phyloP scores from a whole-genome alignment of 2,888 invertebrate genomes.

The Mimachlamys varia region DNA sequence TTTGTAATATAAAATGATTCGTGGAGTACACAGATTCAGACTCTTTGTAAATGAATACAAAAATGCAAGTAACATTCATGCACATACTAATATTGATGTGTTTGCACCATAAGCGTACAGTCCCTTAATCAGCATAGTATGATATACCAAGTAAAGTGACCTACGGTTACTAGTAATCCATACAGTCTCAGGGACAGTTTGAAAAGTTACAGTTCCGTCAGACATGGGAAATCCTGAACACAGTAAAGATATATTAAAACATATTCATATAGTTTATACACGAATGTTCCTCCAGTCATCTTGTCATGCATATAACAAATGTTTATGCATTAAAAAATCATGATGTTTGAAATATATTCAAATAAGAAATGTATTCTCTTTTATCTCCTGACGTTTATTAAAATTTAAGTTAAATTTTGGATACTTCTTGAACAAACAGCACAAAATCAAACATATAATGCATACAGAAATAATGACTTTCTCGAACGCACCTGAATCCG shows the following conservation, averaged over 20 bases:
- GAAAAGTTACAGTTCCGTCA: neutral
- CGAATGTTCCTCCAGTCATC: no score
- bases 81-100: neutral
- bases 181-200: neutral
- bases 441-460: neutral
- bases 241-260: neutral
- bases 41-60: no score
- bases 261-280: neutral
- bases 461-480: neutral
- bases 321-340: no score
- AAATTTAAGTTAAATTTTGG: no score
- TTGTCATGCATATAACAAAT: no score
- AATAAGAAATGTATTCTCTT: no score
- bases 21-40: neutral
- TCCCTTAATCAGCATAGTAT: neutral
- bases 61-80: neutral
- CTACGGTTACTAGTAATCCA: neutral
- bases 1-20: neutral
- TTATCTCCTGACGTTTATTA: no score
- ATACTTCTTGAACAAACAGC: no score
- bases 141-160: neutral
- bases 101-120: neutral
- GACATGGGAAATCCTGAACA: neutral
- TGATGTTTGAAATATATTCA: no score
- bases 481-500: neutral